Conservation (phyloP, 2,113 vertebrate genomes). For the Antechinus stuartii region DNA sequence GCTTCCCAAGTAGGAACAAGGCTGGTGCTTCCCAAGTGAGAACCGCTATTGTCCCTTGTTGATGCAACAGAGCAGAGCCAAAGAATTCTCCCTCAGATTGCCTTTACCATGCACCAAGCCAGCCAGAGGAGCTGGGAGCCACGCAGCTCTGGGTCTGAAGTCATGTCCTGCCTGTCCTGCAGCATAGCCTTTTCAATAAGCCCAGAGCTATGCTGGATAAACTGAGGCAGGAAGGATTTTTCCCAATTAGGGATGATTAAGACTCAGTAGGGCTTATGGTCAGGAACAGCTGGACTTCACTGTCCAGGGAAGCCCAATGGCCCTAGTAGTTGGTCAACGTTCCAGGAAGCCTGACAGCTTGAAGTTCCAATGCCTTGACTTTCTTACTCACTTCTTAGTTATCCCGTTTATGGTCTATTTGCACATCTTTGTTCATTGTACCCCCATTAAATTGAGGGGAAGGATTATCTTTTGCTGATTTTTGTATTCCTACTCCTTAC, state of each 20-base stretch:
- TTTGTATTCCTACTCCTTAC: not conserved
- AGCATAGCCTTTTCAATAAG: conserved; percentile 40
- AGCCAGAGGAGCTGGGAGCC: conserved; percentile 34
- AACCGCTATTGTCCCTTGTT: conserved; percentile 33
- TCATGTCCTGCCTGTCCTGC: conserved; percentile 21
- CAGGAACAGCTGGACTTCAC: not conserved
- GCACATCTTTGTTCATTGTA: not conserved
- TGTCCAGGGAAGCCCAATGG: not conserved
- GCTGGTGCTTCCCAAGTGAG: not conserved
- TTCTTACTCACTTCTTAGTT: not conserved
- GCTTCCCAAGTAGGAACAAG: too few relatives aligned
- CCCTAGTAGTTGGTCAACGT: not conserved
- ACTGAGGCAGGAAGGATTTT: conserved; percentile 33
- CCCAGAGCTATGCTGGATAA: conserved; percentile 41
- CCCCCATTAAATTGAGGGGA: not conserved
- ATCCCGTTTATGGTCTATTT: not conserved
- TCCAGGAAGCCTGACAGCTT: not conserved
- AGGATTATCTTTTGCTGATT: not conserved
- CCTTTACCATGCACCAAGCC: not conserved
- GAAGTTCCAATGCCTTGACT: not conserved
- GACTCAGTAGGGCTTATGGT: conserved; percentile 42
- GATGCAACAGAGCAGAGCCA: conserved; percentile 22
- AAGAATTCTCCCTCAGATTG: conserved; percentile 36
- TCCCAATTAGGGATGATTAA: conserved; percentile 49
- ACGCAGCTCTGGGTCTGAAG: conserved; percentile 38